Base-by-base conservation (phyloP, 2,797 vertebrate genomes). In the Remorina albescens region DNA sequence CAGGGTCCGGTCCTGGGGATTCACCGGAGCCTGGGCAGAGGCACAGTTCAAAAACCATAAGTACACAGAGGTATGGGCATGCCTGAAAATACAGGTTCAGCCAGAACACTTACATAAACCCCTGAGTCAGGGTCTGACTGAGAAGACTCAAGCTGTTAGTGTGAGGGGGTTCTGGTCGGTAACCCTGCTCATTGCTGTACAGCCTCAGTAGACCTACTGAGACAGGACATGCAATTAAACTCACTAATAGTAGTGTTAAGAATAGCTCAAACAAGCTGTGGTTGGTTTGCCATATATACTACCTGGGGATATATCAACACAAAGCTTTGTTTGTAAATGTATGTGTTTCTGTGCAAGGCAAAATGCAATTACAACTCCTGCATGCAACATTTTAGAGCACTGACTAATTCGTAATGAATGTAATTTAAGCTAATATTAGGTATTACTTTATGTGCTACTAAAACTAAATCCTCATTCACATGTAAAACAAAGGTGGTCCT, bases 221-320 rank as follows among this genome's bases (percentile, higher is more conserved):
- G 86, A 82, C 74, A 57, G 74, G 68, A 72, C 30, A 47, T 73
- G 80, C 84, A 93, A 93, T 91, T 87, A 91, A 74, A 81, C 81
- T 67, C 76, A 78, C 86, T 88, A 91, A 93, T 88, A 92, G 89
- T 80, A 82, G 78, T 51, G 25, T 90, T 89, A 74, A 79, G 54
- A 71, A 65, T 76, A 72, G 56, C 60, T 50, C 25, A 26, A 87
- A 74, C 54, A 71, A 28, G 54, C 37, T 61, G 82, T 81, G 84
- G 86, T 83, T 79, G 83, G 73, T 65, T 58, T 71, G 72, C 74
- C 66, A 71, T 53, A 53, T 13, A 75, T 37, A 56, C 62, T 76
- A 72, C 58, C 65, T 66, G 12, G 70, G 83, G 79, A 84, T 67
- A 82, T 55, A 42, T 71, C 51, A 28, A 21, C 41, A 4, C 11